These are phyloP conservation scores for Trichogramma pretiosum DNA, from an alignment of 1,140 invertebrate genomes.

Conservation along the genomic window DNA sequence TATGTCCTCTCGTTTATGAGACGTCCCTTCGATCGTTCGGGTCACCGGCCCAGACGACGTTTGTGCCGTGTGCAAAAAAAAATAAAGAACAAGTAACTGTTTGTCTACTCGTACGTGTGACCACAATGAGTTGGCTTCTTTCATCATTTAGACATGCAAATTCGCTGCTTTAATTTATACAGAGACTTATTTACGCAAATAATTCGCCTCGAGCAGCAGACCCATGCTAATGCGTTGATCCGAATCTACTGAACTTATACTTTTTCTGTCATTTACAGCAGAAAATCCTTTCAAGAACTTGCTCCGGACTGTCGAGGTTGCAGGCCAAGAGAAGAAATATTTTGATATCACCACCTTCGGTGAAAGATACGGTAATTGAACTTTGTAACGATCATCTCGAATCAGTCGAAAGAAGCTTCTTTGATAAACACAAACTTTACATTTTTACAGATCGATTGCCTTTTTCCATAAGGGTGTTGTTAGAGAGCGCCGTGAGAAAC, in stretches of 20 bases:
- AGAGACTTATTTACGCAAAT: no score
- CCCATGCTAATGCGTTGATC: no score
- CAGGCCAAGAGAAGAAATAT: constrained; percentile 61
- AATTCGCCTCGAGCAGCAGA: no score
- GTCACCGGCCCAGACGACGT: no score
- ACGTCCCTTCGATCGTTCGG: no score
- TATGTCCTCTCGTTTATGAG: no score
- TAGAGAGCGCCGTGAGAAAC: constrained; percentile 92
- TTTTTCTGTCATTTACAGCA: constrained; percentile 41
- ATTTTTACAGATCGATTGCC: constrained; percentile 68
- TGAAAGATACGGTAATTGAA: constrained; percentile 70
- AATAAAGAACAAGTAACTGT: no score
- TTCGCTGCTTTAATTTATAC: constrained; percentile 8
- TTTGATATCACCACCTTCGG: constrained; percentile 64
- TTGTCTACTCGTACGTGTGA: no score
- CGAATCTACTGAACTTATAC: constrained; percentile 5
- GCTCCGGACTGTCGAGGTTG: constrained; percentile 57
- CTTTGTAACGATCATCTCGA: no score
- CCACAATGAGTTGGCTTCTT: no score
- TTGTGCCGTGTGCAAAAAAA: no score
- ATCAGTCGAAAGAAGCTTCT: no score
- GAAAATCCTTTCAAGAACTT: constrained; percentile 63
- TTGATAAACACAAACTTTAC: constrained; percentile 9
- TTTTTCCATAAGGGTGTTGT: constrained; percentile 83
- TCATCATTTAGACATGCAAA: constrained; percentile 6